Percentiles rank a stretch among this genome's conserved stretches.
These are phyloP conservation scores for Metaphire vulgaris DNA, from an alignment of 1,140 invertebrate genomes.

Conservation along the genomic window DNA sequence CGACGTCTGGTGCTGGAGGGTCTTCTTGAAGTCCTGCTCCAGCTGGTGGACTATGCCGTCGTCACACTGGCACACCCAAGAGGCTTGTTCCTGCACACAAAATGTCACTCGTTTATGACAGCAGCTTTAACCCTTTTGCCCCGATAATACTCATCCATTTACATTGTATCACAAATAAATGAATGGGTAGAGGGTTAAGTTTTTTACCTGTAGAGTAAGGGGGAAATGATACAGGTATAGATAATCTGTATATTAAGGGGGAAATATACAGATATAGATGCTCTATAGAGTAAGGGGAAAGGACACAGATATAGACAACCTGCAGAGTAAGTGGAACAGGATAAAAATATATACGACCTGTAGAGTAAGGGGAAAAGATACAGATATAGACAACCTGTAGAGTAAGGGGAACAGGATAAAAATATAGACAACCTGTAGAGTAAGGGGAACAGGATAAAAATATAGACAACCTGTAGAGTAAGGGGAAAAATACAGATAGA, in stretches of 20 bases:
- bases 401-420: background rate
- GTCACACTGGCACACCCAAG: conserved; percentile 95
- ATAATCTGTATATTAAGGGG: background rate
- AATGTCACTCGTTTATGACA: conserved; percentile 18
- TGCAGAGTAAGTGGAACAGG: background rate
- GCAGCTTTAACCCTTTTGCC: too few species aligned
- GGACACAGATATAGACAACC: background rate
- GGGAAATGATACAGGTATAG: background rate
- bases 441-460: background rate
- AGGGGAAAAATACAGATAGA: background rate
- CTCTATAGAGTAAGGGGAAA: background rate
- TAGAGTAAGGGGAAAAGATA: background rate
- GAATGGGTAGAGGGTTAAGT: background rate
- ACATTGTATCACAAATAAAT: background rate
- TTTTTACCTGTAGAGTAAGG: background rate
- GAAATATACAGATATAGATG: background rate
- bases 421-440: background rate
- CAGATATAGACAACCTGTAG: background rate
- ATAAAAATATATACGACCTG: background rate
- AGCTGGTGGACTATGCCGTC: conserved; percentile 74
- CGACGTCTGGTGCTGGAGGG: conserved; percentile 82
- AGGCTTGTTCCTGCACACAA: conserved; percentile 64
- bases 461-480: background rate
- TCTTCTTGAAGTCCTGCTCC: conserved; percentile 88
- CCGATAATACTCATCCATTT: too few species aligned